Percentiles rank a stretch among this genome's conserved stretches.
Conservation (phyloP, 2,797 vertebrate species). For the Sebastes iracundus region DNA sequence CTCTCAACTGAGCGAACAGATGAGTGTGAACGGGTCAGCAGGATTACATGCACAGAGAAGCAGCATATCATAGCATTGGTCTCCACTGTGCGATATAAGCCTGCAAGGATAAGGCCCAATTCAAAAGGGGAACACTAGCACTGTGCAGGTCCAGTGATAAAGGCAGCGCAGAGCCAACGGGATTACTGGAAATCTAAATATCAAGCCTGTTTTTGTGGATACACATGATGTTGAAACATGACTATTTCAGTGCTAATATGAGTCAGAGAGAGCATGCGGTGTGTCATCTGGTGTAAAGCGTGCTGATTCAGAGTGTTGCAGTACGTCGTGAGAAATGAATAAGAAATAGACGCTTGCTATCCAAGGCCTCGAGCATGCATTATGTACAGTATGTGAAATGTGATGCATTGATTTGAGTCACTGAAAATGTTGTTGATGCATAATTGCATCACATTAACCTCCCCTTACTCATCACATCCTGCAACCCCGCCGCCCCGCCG, state of each 20-base stretch:
- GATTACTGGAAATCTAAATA: constrained; percentile 47
- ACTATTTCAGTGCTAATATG: constrained; percentile 11
- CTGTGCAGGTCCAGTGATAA: constrained; percentile 28
- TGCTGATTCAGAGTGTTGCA: constrained; percentile 33
- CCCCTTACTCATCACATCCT: neutral
- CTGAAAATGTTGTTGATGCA: constrained; percentile 8
- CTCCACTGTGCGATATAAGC: constrained; percentile 52
- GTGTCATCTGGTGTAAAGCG: constrained; percentile 21
- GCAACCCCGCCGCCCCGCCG: neutral
- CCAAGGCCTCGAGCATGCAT: constrained; percentile 2
- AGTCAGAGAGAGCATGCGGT: constrained; percentile 16
- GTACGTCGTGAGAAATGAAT: constrained; percentile 18
- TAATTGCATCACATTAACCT: constrained; percentile 15
- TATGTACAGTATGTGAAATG: constrained; percentile 19
- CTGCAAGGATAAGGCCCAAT: constrained; percentile 41
- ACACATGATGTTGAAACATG: constrained; percentile 17
- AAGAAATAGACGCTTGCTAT: constrained; percentile 29
- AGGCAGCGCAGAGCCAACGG: constrained; percentile 23
- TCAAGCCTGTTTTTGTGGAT: constrained; percentile 20
- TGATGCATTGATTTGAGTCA: constrained; percentile 17
- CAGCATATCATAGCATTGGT: constrained; percentile 54
- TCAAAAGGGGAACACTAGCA: constrained; percentile 43
- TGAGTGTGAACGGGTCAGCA: constrained; percentile 74
- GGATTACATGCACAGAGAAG: constrained; percentile 74
- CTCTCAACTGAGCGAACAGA: constrained; percentile 61